phyloP scores from a whole-genome alignment of 2,888 invertebrate species.

The Pantelozetes paolii region DNA sequence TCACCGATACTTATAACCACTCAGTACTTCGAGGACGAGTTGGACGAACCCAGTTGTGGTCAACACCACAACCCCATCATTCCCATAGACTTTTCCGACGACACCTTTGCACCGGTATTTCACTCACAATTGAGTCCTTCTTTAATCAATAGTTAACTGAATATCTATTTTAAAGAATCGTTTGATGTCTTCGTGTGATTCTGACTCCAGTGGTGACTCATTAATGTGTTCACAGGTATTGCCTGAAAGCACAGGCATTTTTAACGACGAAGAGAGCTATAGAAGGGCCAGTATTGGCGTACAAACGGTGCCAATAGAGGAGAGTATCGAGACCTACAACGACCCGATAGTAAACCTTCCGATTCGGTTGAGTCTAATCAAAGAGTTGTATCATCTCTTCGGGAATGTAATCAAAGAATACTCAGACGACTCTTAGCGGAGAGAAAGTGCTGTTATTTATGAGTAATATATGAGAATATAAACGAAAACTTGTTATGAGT shows the following conservation, averaged over 20 bases:
- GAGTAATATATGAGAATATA: too few species aligned
- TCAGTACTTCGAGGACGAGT: not conserved
- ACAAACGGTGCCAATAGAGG: not conserved
- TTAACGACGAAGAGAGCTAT: not conserved
- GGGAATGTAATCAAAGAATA: not conserved
- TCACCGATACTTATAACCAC: not conserved
- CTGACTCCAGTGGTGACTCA: not conserved
- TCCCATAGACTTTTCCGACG: not conserved
- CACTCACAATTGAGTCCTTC: not conserved
- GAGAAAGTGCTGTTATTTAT: too few species aligned
- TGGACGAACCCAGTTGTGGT: not conserved
- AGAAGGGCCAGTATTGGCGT: not conserved
- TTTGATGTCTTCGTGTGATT: not conserved
- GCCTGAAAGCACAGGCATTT: not conserved
- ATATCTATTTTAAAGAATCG: not conserved
- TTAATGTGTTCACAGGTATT: conserved; percentile 1
- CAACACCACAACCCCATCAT: not conserved
- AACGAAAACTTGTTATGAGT: too few species aligned
- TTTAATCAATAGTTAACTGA: not conserved
- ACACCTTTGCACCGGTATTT: not conserved
- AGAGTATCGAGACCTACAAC: not conserved
- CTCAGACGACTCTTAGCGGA: not conserved
- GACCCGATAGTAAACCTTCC: conserved; percentile 3
- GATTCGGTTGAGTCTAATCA: not conserved
- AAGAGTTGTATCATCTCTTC: conserved; percentile 9